phyloP scores from a whole-genome alignment of 2,888 invertebrate species.

The Girardia tigrina region DNA sequence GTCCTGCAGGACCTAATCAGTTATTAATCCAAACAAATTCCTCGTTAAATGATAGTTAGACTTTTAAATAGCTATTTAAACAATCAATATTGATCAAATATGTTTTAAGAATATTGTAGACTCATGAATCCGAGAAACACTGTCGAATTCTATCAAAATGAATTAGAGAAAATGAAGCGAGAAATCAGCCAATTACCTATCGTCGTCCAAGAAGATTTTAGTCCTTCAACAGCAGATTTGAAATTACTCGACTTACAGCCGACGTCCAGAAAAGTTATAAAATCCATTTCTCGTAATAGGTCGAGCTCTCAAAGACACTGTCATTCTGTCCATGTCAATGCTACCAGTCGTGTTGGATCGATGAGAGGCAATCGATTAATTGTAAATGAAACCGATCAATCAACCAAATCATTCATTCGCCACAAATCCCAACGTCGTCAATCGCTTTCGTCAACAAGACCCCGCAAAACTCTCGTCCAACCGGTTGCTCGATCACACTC shows the following conservation, averaged over 20 bases:
- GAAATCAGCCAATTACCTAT: slow-evolving; percentile 21
- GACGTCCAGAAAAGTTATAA: slow-evolving; percentile 14
- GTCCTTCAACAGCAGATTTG: slow-evolving; percentile 27
- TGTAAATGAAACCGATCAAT: background rate
- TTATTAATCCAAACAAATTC: background rate
- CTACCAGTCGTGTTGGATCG: background rate
- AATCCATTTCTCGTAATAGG: slow-evolving; percentile 27
- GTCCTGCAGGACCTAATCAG: background rate
- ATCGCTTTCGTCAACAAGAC: background rate
- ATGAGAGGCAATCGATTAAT: background rate
- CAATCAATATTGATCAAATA: background rate
- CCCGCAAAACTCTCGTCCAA: background rate
- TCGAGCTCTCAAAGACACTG: slow-evolving; percentile 21
- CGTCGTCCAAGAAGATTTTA: background rate
- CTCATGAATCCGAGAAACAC: slow-evolving; percentile 15
- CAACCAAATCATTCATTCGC: background rate
- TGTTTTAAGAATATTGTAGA: background rate
- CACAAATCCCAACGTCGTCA: background rate
- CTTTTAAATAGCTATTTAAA: background rate
- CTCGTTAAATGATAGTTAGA: background rate
- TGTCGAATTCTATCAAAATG: background rate
- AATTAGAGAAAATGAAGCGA: slow-evolving; percentile 24
- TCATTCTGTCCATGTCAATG: slow-evolving; percentile 1
- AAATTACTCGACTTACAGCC: slow-evolving; percentile 26
- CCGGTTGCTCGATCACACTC: slow-evolving; percentile 26